Percentiles rank a stretch among this genome's conserved stretches.
phyloP scores from a whole-genome alignment of 2,113 vertebrate species.

The Strigops habroptila region DNA sequence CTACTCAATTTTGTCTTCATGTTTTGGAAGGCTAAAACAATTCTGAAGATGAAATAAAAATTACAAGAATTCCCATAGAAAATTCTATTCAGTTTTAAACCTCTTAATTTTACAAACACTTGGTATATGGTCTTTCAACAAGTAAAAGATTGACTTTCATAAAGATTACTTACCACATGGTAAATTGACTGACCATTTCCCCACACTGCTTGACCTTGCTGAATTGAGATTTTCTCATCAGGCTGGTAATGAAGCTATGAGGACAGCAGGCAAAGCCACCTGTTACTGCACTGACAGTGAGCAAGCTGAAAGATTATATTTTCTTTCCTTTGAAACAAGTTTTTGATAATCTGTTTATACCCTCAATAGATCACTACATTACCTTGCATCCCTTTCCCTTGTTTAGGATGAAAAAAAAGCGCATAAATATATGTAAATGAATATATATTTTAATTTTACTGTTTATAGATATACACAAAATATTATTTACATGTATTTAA shows the following conservation, averaged over 20 bases:
- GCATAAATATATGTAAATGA: background rate
- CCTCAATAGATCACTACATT: background rate
- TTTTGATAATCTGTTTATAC: background rate
- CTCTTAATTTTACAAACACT: background rate
- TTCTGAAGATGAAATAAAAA: background rate
- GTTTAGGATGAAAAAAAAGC: background rate
- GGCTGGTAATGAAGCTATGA: background rate
- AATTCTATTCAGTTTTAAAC: background rate
- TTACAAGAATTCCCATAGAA: fast-evolving
- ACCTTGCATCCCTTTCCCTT: background rate
- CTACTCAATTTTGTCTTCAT: background rate
- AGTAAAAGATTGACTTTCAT: background rate
- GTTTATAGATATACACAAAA: background rate
- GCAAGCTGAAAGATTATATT: background rate
- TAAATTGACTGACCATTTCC: background rate
- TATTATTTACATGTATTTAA: background rate
- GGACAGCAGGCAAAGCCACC: background rate
- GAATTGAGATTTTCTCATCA: background rate
- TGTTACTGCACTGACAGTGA: background rate
- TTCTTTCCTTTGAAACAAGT: background rate
- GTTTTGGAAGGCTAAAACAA: background rate
- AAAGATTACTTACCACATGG: background rate
- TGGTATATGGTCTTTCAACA: background rate
- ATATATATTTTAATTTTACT: background rate
- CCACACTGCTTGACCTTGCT: background rate